phyloP scores from a whole-genome alignment of 2,113 vertebrate species.

The Pelmatolapia mariae region DNA sequence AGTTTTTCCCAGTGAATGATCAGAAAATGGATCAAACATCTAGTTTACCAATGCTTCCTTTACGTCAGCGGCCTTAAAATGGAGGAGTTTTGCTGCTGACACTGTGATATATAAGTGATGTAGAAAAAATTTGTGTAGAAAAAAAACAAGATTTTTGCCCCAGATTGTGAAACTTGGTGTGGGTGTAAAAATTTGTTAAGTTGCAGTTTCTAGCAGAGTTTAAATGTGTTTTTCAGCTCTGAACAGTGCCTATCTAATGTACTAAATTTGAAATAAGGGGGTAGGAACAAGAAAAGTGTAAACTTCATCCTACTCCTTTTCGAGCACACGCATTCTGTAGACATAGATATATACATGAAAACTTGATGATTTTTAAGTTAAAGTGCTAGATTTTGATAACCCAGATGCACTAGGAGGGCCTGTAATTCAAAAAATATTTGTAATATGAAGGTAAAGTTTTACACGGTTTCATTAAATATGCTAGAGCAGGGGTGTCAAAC shows the following conservation, averaged over 20 bases:
- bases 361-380: too few species aligned
- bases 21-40: neutral
- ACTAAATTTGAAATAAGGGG: too few species aligned
- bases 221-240: neutral
- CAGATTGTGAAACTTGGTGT: neutral
- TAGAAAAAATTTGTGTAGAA: neutral
- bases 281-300: too few species aligned
- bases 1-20: neutral
- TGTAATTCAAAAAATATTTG: neutral
- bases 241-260: neutral
- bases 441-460: neutral
- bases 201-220: rapidly evolving
- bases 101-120: neutral
- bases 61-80: neutral
- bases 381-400: neutral
- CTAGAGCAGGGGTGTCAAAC: neutral
- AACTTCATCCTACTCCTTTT: too few species aligned
- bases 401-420: neutral
- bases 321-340: too few species aligned
- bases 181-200: rapidly evolving
- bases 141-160: neutral
- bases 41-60: neutral
- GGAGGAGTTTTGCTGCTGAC: neutral
- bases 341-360: too few species aligned
- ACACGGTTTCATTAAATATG: neutral